Evolutionary conservation across 2,113 vertebrate species (phyloP).

Genomic region (Cyanoderma ruficeps): DNA sequence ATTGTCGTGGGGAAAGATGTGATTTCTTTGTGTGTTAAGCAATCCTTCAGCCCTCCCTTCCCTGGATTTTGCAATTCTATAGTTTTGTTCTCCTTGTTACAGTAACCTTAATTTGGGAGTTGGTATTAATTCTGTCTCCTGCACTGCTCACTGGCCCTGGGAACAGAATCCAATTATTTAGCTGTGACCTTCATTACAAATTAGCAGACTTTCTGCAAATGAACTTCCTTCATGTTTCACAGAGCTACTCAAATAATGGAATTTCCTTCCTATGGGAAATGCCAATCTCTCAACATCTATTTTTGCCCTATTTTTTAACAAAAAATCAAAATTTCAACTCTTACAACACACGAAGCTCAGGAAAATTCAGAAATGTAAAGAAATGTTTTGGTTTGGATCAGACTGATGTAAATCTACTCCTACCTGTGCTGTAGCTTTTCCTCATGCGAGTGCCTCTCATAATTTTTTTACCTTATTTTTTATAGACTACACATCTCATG

Average conservation of each 20-base stretch:
- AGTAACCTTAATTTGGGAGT: slow-evolving; percentile 59
- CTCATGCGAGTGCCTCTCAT: background rate
- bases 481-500: background rate
- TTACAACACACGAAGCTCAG: background rate
- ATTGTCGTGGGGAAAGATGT: background rate
- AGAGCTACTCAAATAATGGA: slow-evolving; percentile 55
- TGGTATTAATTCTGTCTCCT: slow-evolving; percentile 29
- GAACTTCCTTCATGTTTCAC: slow-evolving; percentile 15
- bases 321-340: background rate
- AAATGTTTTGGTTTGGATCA: background rate
- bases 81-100: slow-evolving; percentile 50
- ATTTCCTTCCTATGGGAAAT: slow-evolving; percentile 58
- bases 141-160: background rate
- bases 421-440: background rate
- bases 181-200: slow-evolving; percentile 38
- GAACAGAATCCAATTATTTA: slow-evolving; percentile 10
- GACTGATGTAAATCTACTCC: background rate
- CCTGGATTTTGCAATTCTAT: slow-evolving; percentile 11
- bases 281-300: slow-evolving; percentile 4
- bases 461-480: background rate
- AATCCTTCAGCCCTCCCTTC: background rate
- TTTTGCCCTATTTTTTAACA: slow-evolving; percentile 47
- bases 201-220: slow-evolving; percentile 52
- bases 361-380: background rate
- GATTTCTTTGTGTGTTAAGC: background rate